Conservation (phyloP, 2,888 invertebrate genomes). For the Andricus quercusramuli region DNA sequence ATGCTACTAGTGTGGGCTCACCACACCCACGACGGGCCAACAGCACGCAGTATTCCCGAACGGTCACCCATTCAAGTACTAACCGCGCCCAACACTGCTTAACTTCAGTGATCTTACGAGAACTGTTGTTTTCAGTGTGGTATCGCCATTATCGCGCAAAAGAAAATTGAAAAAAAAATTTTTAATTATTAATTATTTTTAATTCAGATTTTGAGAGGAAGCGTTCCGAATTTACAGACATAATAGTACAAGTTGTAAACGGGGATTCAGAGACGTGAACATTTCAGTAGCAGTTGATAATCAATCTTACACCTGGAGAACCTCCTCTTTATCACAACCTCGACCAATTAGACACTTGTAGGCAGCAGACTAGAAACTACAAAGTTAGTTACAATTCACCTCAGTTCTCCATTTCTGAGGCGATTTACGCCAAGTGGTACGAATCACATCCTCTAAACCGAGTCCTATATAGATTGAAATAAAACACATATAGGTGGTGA, state of each 20-base stretch:
- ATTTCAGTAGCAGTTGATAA: slow-evolving; percentile 36
- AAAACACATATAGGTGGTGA: neutral
- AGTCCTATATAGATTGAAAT: neutral
- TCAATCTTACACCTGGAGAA: slow-evolving; percentile 24
- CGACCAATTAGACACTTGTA: neutral
- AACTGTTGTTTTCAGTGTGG: too few relatives aligned
- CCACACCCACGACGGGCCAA: too few relatives aligned
- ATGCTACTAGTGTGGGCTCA: too few relatives aligned
- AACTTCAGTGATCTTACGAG: too few relatives aligned
- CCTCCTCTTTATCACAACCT: slow-evolving; percentile 32
- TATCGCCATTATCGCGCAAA: too few relatives aligned
- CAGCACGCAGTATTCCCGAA: too few relatives aligned
- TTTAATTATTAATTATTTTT: too few relatives aligned
- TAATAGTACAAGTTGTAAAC: slow-evolving; percentile 8
- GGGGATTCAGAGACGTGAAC: slow-evolving; percentile 22
- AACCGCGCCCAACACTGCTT: too few relatives aligned
- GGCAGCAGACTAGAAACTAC: slow-evolving; percentile 15
- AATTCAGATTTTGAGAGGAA: too few relatives aligned
- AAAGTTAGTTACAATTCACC: slow-evolving; percentile 35
- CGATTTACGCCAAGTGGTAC: neutral
- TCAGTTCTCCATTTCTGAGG: slow-evolving; percentile 23
- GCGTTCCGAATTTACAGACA: neutral
- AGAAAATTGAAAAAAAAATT: too few relatives aligned
- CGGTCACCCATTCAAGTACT: too few relatives aligned
- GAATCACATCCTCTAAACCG: neutral